Conservation (phyloP, 1,140 invertebrate genomes). For the Drosophila littoralis region DNA sequence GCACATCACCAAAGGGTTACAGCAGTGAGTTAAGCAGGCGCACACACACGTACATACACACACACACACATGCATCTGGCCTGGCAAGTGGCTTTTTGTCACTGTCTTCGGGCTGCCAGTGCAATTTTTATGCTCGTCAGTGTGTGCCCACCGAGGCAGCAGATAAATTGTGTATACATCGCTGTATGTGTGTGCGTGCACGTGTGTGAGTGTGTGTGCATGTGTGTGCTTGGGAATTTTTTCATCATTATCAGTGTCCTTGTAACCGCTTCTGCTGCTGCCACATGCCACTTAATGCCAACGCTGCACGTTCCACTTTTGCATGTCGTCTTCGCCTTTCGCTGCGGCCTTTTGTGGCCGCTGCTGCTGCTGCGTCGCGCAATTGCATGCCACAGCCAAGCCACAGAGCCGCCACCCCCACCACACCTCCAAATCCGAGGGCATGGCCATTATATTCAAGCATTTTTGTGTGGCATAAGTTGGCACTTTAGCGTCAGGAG, state of each 20-base stretch:
- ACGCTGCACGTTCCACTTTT: slow-evolving; percentile 77
- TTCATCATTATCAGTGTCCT: slow-evolving; percentile 81
- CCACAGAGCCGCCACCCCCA: slow-evolving; percentile 1
- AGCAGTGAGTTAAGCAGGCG: slow-evolving; percentile 4
- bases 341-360: slow-evolving; percentile 58
- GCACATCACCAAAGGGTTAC: slow-evolving; percentile 25
- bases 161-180: slow-evolving; percentile 50
- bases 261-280: slow-evolving; percentile 55
- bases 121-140: slow-evolving; percentile 72
- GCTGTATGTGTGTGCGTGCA: slow-evolving; percentile 51
- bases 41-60: slow-evolving; percentile 4
- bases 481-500: slow-evolving; percentile 76
- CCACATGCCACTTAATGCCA: slow-evolving; percentile 83
- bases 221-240: slow-evolving; percentile 64
- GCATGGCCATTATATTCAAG: slow-evolving; percentile 76
- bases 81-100: slow-evolving; percentile 78
- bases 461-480: slow-evolving; percentile 77
- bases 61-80: slow-evolving; percentile 14
- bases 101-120: slow-evolving; percentile 72
- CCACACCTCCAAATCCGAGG: not conserved
- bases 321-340: slow-evolving; percentile 55
- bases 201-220: slow-evolving; percentile 6
- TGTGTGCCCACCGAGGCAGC: slow-evolving; percentile 25
- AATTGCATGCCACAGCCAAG: slow-evolving; percentile 58
- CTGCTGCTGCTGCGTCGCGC: slow-evolving; percentile 29